These are phyloP conservation scores for Octodonta nipae DNA, from an alignment of 2,888 invertebrate species.

Conservation along the genomic window DNA sequence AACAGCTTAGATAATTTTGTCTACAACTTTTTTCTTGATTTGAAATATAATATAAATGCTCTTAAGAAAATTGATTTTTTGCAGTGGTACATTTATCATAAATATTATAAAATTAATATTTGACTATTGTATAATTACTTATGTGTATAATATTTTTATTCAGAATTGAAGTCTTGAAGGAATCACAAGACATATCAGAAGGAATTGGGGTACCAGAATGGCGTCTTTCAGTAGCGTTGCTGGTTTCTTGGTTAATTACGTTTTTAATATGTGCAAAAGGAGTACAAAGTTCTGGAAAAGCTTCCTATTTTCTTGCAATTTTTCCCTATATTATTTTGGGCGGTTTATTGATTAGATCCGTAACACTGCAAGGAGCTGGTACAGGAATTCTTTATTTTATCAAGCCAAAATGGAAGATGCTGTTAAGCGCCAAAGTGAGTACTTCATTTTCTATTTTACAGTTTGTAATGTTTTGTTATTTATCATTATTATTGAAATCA, in stretches of 20 bases:
- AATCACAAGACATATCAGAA: constrained; percentile 34
- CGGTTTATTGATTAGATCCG: constrained; percentile 53
- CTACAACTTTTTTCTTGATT: no score
- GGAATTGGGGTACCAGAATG: constrained; percentile 35
- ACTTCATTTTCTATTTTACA: no score
- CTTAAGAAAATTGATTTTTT: no score
- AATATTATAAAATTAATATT: no score
- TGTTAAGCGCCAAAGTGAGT: constrained; percentile 47
- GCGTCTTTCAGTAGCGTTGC: constrained; percentile 52
- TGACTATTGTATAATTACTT: no score
- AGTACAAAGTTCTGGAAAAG: constrained; percentile 66
- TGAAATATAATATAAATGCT: no score
- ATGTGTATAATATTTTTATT: no score
- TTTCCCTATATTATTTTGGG: constrained; percentile 71
- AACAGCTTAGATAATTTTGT: no score
- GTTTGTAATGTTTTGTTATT: background rate
- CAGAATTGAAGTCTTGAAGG: constrained; percentile 41
- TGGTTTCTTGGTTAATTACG: constrained; percentile 54
- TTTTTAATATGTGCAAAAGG: constrained; percentile 58
- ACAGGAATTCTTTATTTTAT: constrained; percentile 67
- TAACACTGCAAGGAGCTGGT: constrained; percentile 53
- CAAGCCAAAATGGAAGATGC: constrained; percentile 61
- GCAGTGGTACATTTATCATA: no score
- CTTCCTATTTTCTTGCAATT: constrained; percentile 74
- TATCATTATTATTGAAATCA: no score